These are phyloP conservation scores for Luperina testacea DNA, from an alignment of 2,888 invertebrate genomes.

Conservation along the genomic window DNA sequence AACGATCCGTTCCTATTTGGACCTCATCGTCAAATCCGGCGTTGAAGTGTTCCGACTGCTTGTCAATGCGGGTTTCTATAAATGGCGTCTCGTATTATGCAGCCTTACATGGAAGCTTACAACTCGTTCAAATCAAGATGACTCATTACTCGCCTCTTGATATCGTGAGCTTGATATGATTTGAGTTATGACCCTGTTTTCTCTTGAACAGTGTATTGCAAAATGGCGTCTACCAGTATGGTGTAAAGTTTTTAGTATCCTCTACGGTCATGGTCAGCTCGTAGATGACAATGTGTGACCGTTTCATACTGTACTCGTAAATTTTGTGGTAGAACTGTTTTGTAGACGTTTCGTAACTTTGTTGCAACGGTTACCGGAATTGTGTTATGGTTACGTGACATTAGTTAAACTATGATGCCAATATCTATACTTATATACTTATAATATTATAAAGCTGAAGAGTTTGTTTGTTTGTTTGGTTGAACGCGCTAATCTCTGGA, in stretches of 20 bases:
- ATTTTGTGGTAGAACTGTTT: neutral
- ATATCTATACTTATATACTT: too few relatives aligned
- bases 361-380: neutral
- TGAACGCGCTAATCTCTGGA: too few relatives aligned
- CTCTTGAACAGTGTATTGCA: slow-evolving; percentile 19
- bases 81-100: slow-evolving; percentile 23
- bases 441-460: too few relatives aligned
- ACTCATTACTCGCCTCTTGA: slow-evolving; percentile 42
- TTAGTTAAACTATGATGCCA: neutral
- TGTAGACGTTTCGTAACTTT: too few relatives aligned
- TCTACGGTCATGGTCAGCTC: neutral
- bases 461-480: too few relatives aligned
- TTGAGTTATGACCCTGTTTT: slow-evolving; percentile 38
- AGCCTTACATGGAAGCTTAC: slow-evolving; percentile 20
- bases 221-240: neutral
- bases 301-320: neutral
- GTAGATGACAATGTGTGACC: too few relatives aligned
- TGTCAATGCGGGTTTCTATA: slow-evolving; percentile 21
- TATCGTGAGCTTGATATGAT: slow-evolving; percentile 20
- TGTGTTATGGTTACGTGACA: neutral
- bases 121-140: slow-evolving; percentile 20
- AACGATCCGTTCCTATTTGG: slow-evolving; percentile 27
- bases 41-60: slow-evolving; percentile 19
- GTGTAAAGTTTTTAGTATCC: neutral
- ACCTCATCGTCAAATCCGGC: slow-evolving; percentile 29